Base-by-base conservation (phyloP, 2,888 invertebrate species). In the Dendrolimus pini region DNA sequence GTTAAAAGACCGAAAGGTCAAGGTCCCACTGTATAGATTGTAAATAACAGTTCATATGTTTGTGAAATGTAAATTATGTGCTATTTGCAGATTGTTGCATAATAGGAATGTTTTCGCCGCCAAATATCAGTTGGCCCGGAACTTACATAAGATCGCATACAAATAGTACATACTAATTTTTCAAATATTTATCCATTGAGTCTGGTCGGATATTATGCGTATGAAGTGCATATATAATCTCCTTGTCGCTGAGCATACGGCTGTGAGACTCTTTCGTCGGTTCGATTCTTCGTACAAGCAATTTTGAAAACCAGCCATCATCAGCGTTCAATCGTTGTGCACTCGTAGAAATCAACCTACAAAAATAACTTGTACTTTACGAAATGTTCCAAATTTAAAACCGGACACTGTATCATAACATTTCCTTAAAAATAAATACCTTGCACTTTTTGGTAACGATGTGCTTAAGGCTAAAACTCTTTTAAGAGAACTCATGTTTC, bases 251-350 rank as follows among this genome's bases (percentile, higher is more conserved):
- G 55, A 99, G 93, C 95, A 98, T 96, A 65, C 98, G 95, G 75
- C 99, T 99, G 85, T 99, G 99, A 3, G 98, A 96, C 81, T 98
- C 98, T 83, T 97, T 98, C 1, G 97, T 97, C 7, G 98, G 97
- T 79, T 98, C 97, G 77, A 98, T 97, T 82, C 95, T 96, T 62
- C 97, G 93, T 54, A 98, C 97, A 72, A 97, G 90, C 64, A 98
- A 88, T 83, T 97, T 98, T 67, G 96, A 96, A 59, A 98, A 89
- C 97, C 97, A 98, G 69, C 96, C 95, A 88, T 96, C 96, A 61
- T 91, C 91, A 30, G 89, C 82, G 60, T 77, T 86, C 59, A 81
- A 67, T 55, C 80, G 74, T 12, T 9, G 47, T 55, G 77, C 73
- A 74, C 77, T 85, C 69, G 86, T 85, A 52, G 82, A 77, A 67